phyloP scores from a whole-genome alignment of 2,888 invertebrate species.

The Lasioglossum oenotherae region DNA sequence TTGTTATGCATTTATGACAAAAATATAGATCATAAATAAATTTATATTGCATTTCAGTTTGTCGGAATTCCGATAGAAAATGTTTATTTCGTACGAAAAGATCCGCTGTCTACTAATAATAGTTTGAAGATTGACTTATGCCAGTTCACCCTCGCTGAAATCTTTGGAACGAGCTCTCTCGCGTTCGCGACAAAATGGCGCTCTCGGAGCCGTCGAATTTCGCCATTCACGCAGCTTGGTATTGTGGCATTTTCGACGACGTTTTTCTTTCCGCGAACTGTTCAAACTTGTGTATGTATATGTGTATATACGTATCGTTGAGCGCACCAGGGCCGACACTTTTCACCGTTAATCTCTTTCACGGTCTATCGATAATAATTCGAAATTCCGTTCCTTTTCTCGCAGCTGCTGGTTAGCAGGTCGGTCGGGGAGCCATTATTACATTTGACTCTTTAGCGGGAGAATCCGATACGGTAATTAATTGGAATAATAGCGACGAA shows the following conservation, averaged over 20 bases:
- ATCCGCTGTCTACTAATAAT: too few species aligned
- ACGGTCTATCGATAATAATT: slow-evolving; percentile 48
- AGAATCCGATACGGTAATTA: slow-evolving; percentile 52
- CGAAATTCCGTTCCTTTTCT: slow-evolving; percentile 21
- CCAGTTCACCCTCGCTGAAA: neutral
- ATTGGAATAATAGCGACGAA: slow-evolving; percentile 48
- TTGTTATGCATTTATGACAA: too few species aligned
- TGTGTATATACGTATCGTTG: neutral
- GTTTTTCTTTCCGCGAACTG: neutral
- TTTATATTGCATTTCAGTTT: too few species aligned
- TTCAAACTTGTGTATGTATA: neutral
- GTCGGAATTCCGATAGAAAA: too few species aligned
- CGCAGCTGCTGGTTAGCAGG: slow-evolving; percentile 9
- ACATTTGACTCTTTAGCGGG: slow-evolving; percentile 27
- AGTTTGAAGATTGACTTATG: neutral
- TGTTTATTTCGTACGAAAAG: too few species aligned
- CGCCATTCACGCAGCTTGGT: neutral
- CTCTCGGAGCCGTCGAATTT: neutral
- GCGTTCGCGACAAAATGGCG: neutral
- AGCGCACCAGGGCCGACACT: slow-evolving; percentile 41
- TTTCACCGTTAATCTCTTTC: slow-evolving; percentile 43
- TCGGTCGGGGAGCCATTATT: slow-evolving; percentile 17
- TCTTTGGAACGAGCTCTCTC: neutral
- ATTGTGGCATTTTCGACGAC: neutral
- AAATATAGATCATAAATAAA: too few species aligned